A percentile compares a stretch with the other conserved stretches of the same genome.
phyloP scores from a whole-genome alignment of 1,140 invertebrate genomes.

The Hyphantria cunea region DNA sequence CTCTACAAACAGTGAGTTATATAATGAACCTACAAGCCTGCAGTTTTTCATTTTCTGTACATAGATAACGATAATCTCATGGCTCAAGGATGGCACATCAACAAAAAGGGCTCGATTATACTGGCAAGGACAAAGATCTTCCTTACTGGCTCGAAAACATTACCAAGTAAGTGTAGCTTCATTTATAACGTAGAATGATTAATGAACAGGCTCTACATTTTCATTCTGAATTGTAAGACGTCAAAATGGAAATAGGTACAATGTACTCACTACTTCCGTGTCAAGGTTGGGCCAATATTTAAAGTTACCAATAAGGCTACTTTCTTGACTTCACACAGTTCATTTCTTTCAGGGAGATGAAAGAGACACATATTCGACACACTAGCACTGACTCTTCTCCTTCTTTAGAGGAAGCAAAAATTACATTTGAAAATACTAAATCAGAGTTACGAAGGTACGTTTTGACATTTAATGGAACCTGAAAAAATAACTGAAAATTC shows the following conservation, averaged over 20 bases:
- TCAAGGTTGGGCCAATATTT: constrained; percentile 39
- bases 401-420: constrained; percentile 38
- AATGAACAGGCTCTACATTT: constrained; percentile 31
- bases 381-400: constrained; percentile 41
- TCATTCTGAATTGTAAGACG: constrained; percentile 20
- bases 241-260: constrained; percentile 33
- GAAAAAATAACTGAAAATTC: no score
- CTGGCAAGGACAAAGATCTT: constrained; percentile 49
- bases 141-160: constrained; percentile 74
- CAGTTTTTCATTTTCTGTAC: constrained; percentile 21
- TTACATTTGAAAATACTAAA: constrained; percentile 42
- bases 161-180: constrained; percentile 58
- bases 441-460: constrained; percentile 49
- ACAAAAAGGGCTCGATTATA: constrained; percentile 54
- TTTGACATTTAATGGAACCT: no score
- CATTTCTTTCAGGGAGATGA: constrained; percentile 62
- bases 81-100: constrained; percentile 65
- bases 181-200: constrained; percentile 36
- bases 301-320: not conserved
- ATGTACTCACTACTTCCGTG: constrained; percentile 30
- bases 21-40: constrained; percentile 15
- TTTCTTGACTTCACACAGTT: constrained; percentile 21
- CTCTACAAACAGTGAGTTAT: no score
- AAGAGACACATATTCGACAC: constrained; percentile 67
- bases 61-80: constrained; percentile 42